phyloP scores from a whole-genome alignment of 2,113 vertebrate species.

The Marcusenius ussheri region DNA sequence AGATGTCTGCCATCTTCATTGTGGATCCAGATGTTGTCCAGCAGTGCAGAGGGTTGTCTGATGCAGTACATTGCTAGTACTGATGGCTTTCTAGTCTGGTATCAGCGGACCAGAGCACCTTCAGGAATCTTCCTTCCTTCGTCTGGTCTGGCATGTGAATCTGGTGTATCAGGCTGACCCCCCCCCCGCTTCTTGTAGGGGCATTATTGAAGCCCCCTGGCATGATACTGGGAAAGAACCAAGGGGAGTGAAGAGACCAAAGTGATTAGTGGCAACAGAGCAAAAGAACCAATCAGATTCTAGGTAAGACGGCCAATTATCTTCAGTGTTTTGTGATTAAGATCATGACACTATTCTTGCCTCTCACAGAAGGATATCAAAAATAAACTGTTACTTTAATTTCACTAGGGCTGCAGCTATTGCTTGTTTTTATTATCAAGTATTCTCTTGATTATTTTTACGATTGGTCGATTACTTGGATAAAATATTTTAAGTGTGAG shows the following conservation, averaged over 20 bases:
- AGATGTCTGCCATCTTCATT: background rate
- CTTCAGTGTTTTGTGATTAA: background rate
- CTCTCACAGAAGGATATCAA: background rate
- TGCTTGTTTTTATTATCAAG: background rate
- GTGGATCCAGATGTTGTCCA: background rate
- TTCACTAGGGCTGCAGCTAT: background rate
- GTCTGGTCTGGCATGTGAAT: background rate
- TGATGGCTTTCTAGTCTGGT: background rate
- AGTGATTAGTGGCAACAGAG: conserved; percentile 71
- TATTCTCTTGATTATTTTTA: background rate
- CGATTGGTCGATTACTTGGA: background rate
- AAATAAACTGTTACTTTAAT: background rate
- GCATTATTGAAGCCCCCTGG: conserved; percentile 82
- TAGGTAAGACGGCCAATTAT: conserved; percentile 57
- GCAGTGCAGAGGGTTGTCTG: background rate
- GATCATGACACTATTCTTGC: background rate
- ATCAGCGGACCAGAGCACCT: background rate
- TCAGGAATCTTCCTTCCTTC: background rate
- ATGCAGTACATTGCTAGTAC: background rate
- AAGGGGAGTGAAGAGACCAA: conserved; percentile 88
- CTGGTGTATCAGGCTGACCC: background rate
- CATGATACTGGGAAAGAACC: conserved; percentile 85
- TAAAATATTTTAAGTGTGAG: background rate
- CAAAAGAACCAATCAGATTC: conserved; percentile 80
- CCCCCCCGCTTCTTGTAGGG: conserved; percentile 53